phyloP scores from a whole-genome alignment of 92 coral and sea anemone genomes.

The Siderastrea siderea region DNA sequence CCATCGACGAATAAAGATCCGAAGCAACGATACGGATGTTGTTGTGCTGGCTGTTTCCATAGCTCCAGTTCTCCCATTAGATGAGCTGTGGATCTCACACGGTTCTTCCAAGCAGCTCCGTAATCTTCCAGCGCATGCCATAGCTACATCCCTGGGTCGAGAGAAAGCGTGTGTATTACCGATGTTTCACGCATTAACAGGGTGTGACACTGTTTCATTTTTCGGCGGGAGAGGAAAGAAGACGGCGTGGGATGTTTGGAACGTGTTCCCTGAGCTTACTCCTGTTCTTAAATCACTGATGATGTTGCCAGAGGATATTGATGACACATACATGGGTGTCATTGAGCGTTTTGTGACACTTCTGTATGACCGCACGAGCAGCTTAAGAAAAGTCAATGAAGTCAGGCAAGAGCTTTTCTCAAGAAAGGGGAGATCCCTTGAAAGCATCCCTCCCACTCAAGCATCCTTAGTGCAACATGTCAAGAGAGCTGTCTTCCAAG shows the following conservation, averaged over 20 bases:
- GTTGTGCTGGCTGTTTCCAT: slow-evolving; percentile 67
- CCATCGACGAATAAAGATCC: slow-evolving; percentile 32
- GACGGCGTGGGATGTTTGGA: no score
- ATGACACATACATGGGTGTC: no score
- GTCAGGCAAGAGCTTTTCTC: slow-evolving; percentile 61
- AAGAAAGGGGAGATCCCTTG: slow-evolving; percentile 66
- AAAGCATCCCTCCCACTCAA: slow-evolving; percentile 70
- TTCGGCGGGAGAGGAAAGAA: no score
- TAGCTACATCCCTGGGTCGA: no score
- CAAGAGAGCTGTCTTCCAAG: slow-evolving; percentile 64
- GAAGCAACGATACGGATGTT: slow-evolving; percentile 67
- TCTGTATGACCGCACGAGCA: slow-evolving; percentile 38
- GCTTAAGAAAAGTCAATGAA: slow-evolving; percentile 25
- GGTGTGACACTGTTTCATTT: no score
- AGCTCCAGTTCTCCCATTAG: slow-evolving; percentile 28
- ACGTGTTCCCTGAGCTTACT: no score
- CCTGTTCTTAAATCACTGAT: no score
- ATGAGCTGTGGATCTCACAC: slow-evolving; percentile 67
- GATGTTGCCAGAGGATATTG: no score
- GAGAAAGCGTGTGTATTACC: no score
- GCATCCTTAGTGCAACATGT: slow-evolving; percentile 60
- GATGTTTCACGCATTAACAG: no score
- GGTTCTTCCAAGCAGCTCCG: no score
- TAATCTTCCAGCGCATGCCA: no score
- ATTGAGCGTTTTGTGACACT: slow-evolving; percentile 42